Evolutionary conservation across 2,113 vertebrate genomes (phyloP), one percentile per base, ranked within the genome.

Genomic region (Tapirus terrestris): DNA sequence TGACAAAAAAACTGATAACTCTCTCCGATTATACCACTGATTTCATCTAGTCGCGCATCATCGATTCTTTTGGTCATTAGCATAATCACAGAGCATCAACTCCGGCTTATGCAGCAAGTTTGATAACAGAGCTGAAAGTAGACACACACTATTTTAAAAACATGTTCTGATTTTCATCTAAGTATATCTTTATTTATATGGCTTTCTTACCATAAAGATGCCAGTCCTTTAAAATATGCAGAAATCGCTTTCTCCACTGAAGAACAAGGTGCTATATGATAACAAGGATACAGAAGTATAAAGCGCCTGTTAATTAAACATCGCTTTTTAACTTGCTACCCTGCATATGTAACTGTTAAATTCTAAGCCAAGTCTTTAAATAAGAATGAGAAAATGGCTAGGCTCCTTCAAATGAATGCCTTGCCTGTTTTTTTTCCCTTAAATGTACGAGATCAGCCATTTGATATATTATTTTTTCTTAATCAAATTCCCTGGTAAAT

Each of bases 61-160:
- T 97, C 95, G 98, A 97, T 97, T 98, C 98, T 97, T 95, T 91
- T 96, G 98, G 98, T 98, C 98, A 98, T 98, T 98, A 99, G 98
- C 98, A 98, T 99, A 98, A 99, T 98, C 98, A 98, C 98, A 97
- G 98, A 97, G 98, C 99, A 98, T 98, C 98, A 98, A 98, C 98
- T 99, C 98, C 56, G 97, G 98, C 98, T 99, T 98, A 98, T 97
- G 97, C 98, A 98, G 99, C 98, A 98, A 99, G 98, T 99, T 99
- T 99, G 98, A 98, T 98, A 98, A 98, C 98, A 98, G 93, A 98
- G 92, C 93, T 98, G 98, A 97, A 95, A 75, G 97, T 89, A 98
- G 97, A 98, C 67, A 98, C 97, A 98, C 92, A 89, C 98, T 97
- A 97, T 98, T 99, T 98, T 98, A 98, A 98, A 98, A 98, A 93